A percentile compares a stretch with the other conserved stretches of the same genome.
Evolutionary conservation across 2,888 invertebrate species (phyloP).

Genomic region (Papilio demoleus): DNA sequence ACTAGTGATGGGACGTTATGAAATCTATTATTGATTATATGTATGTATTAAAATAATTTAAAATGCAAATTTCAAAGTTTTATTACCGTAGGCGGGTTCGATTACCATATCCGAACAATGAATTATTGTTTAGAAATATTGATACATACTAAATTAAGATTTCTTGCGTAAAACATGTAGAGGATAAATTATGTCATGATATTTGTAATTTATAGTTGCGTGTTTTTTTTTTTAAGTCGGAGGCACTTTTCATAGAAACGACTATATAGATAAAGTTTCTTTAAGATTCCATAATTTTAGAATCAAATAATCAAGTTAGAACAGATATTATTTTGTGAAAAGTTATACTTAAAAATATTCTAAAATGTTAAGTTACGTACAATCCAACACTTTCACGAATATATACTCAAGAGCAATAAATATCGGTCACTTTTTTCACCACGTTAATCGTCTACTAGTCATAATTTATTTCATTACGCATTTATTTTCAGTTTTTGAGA

Average conservation of each 20-base stretch:
- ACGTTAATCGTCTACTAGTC: too few species aligned
- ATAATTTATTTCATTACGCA: too few species aligned
- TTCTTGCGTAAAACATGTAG: constrained; percentile 1
- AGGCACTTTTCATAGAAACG: background rate
- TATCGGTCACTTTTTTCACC: too few species aligned
- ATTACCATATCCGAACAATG: constrained; percentile 26
- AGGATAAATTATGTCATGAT: constrained; percentile 2
- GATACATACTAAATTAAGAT: constrained; percentile 10
- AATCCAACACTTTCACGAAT: too few species aligned
- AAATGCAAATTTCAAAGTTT: constrained; percentile 30
- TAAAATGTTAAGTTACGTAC: too few species aligned
- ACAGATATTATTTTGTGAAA: too few species aligned
- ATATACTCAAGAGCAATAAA: too few species aligned
- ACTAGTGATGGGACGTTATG: constrained; percentile 29
- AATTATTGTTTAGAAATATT: constrained; percentile 27
- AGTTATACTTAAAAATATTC: too few species aligned
- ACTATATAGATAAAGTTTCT: too few species aligned
- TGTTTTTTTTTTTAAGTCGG: background rate
- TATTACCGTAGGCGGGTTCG: constrained; percentile 11
- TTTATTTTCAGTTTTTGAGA: too few species aligned
- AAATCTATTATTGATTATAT: constrained; percentile 35
- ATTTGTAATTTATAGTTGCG: background rate
- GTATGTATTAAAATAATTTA: constrained; percentile 27
- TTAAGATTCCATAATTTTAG: too few species aligned
- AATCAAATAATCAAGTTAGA: too few species aligned